Conservation (phyloP, 2,113 vertebrate genomes). For the Bombycilla garrulus region DNA sequence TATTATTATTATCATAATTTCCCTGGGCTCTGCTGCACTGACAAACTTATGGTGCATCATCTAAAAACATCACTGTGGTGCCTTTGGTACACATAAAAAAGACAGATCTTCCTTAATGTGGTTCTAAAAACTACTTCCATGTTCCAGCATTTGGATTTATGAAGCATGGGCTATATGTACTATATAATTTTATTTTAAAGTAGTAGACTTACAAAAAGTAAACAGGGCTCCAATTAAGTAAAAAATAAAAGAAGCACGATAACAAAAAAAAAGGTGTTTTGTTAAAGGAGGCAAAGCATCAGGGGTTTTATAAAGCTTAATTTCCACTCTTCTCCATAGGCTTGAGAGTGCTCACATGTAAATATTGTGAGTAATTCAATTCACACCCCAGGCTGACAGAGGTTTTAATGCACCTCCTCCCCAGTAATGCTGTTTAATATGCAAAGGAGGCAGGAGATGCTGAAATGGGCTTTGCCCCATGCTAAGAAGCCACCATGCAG, state of each 20-base stretch:
- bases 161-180: background rate
- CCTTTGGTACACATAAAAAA: background rate
- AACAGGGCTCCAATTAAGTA: background rate
- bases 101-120: background rate
- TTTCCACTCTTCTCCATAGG: background rate
- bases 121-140: background rate
- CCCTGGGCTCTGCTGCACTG: background rate
- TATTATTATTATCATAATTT: conserved; percentile 2
- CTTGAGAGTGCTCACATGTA: background rate
- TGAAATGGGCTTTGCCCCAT: background rate
- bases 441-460: background rate
- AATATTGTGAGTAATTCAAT: background rate
- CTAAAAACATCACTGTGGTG: conserved; percentile 14
- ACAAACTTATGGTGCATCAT: background rate
- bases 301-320: background rate
- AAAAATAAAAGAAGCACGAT: background rate
- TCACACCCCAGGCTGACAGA: background rate
- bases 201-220: background rate
- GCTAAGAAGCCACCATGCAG: rapidly evolving
- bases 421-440: background rate
- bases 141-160: conserved; percentile 23
- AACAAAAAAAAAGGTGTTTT: background rate
- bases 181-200: background rate
- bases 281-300: background rate
- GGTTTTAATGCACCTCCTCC: background rate